Conservation (phyloP, 1,140 invertebrate species). For the Cataglyphis hispanica region DNA sequence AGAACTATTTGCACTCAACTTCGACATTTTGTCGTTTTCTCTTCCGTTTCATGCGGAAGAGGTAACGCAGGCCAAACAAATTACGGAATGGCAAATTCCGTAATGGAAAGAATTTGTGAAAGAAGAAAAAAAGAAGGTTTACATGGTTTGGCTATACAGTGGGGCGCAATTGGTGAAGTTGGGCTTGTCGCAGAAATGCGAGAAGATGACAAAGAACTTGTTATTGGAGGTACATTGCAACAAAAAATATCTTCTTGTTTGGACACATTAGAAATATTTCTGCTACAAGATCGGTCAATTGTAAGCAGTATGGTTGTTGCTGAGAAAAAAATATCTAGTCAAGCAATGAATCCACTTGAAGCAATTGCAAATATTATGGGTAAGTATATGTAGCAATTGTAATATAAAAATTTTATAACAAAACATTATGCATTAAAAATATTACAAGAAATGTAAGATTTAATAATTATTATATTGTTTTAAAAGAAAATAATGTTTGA, state of each 20-base stretch:
- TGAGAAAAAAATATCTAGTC: slow-evolving; percentile 65
- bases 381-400: neutral
- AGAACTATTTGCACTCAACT: slow-evolving; percentile 86
- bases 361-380: slow-evolving; percentile 2
- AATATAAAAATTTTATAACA: too few species aligned
- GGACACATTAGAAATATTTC: slow-evolving; percentile 86
- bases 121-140: slow-evolving; percentile 84
- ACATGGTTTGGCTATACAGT: slow-evolving; percentile 88
- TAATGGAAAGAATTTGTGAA: slow-evolving; percentile 89
- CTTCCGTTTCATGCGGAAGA: slow-evolving; percentile 91
- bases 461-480: too few species aligned
- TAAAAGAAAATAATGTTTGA: neutral
- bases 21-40: slow-evolving; percentile 89
- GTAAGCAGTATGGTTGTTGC: neutral
- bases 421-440: too few species aligned
- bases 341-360: slow-evolving; percentile 82
- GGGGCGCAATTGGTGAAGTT: slow-evolving; percentile 88
- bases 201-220: slow-evolving; percentile 89
- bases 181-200: slow-evolving; percentile 89
- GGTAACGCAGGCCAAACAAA: slow-evolving; percentile 94
- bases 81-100: slow-evolving; percentile 88
- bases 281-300: slow-evolving; percentile 86
- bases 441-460: too few species aligned
- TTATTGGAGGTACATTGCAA: slow-evolving; percentile 89
- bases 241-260: slow-evolving; percentile 90